These are phyloP conservation scores for Thamnophis elegans DNA, from an alignment of 2,797 vertebrate species.

Conservation along the genomic window DNA sequence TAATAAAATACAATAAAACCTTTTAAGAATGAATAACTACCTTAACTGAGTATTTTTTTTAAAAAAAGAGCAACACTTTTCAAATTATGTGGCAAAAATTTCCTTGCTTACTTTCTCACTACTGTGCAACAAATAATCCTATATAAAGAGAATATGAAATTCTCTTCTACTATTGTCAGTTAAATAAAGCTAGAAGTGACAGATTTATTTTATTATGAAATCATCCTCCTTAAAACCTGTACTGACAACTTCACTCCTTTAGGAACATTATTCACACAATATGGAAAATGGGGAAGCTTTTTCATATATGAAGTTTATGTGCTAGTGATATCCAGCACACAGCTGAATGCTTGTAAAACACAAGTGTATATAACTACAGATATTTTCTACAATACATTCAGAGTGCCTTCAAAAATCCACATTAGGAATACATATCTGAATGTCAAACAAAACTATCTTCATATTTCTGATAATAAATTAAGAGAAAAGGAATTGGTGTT, in stretches of 20 bases:
- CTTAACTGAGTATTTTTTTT: neutral
- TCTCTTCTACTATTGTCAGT: conserved; percentile 32
- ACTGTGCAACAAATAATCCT: neutral
- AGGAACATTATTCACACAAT: conserved; percentile 77
- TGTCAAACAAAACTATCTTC: rapidly evolving
- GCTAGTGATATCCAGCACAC: conserved; percentile 42
- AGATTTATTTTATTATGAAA: conserved; percentile 77
- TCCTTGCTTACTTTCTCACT: neutral
- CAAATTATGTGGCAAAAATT: neutral
- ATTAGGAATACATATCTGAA: neutral
- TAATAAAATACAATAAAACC: neutral
- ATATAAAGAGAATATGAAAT: neutral
- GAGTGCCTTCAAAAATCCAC: neutral
- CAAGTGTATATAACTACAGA: neutral
- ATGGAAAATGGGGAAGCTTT: conserved; percentile 74
- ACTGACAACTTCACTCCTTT: conserved; percentile 81
- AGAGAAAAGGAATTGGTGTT: neutral
- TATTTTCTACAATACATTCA: neutral
- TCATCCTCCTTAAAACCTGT: conserved; percentile 76
- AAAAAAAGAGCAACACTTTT: rapidly evolving
- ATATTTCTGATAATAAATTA: neutral
- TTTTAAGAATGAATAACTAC: neutral
- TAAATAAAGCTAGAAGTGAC: conserved; percentile 58
- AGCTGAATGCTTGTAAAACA: conserved; percentile 38
- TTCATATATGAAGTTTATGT: conserved; percentile 65